Percentiles rank a stretch among this genome's conserved stretches.
Evolutionary conservation across 2,888 invertebrate species (phyloP).

Genomic region (Pasiphila rectangulata): DNA sequence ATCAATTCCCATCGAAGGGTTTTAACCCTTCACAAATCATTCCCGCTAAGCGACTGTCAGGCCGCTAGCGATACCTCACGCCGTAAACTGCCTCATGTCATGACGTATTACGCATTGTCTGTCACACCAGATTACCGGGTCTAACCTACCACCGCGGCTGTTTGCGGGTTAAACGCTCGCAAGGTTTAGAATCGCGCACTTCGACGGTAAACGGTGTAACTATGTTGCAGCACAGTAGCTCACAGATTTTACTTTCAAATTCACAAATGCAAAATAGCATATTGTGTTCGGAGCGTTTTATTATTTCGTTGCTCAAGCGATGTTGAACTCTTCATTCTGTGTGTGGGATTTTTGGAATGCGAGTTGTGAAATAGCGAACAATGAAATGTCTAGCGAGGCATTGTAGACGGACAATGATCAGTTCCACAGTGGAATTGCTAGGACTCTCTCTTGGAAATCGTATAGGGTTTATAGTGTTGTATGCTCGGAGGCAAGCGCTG

Average conservation of each 20-base stretch:
- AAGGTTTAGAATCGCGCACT: constrained; percentile 34
- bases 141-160: constrained; percentile 19
- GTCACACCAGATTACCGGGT: constrained; percentile 40
- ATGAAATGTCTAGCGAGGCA: constrained; percentile 19
- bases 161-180: constrained; percentile 34
- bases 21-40: constrained; percentile 68
- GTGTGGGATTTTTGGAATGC: constrained; percentile 33
- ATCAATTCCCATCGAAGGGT: constrained; percentile 45
- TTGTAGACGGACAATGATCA: constrained; percentile 20
- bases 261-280: constrained; percentile 71
- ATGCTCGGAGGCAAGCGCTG: too few species aligned
- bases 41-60: constrained; percentile 67
- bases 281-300: constrained; percentile 69
- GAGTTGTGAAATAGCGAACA: constrained; percentile 21
- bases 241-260: constrained; percentile 70
- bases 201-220: constrained; percentile 38
- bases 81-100: constrained; percentile 62
- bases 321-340: constrained; percentile 53
- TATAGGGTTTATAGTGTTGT: too few species aligned
- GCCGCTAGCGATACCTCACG: constrained; percentile 69
- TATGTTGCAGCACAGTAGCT: constrained; percentile 75
- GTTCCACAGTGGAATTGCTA: constrained; percentile 11
- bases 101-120: constrained; percentile 75
- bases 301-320: constrained; percentile 57
- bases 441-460: constrained; percentile 14